Evolutionary conservation across 2,113 vertebrate genomes (phyloP), one percentile per base, ranked within the genome.

Genomic region (Anas platyrhynchos): DNA sequence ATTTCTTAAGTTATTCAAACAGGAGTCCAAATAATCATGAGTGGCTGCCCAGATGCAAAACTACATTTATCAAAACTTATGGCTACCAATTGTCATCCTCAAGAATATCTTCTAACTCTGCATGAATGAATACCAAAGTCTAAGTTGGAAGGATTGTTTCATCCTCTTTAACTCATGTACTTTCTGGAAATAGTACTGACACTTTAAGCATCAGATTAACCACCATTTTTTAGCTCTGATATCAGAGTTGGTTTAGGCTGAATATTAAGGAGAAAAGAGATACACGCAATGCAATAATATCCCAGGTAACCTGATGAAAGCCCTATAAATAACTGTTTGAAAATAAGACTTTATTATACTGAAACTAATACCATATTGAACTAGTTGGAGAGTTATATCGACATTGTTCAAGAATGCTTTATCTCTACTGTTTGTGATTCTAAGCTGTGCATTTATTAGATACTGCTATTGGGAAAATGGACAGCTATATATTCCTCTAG

Each of bases 341-440:
- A 94, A 89, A 61, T 68, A 65, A 88, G 83, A 38, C 41, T 73
- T 54, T 79, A 44, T 83, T 38, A 62, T 86, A 65, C 32, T 65
- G 79, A 78, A 91, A 81, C 68, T 88, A 74, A 91, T 75, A 86
- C 52, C 56, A 10, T 88, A 54, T 91, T 94, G 83, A 96, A 54
- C 54, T 75, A 44, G 38, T 58, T 92, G 77, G 52, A 75, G 78
- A 69, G 69, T 79, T 62, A n/a, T 56, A 83, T 62, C 8, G 77
- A 72, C 38, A 9, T 95, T 93, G 59, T 78, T 92, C 74, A 69
- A 43, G 36, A 76, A 73, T 74, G 50, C 84, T 93, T 96, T 91
- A 89, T 95, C 86, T 93, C 55, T 63, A 59, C 38, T 77, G 59
- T 92, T 93, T 94, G 80, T 91, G 80, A 81, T 96, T 94, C 61